Evolutionary conservation across 1,140 invertebrate genomes (phyloP), one percentile per base, ranked within the genome.

Genomic region (Euwallacea fornicatus): DNA sequence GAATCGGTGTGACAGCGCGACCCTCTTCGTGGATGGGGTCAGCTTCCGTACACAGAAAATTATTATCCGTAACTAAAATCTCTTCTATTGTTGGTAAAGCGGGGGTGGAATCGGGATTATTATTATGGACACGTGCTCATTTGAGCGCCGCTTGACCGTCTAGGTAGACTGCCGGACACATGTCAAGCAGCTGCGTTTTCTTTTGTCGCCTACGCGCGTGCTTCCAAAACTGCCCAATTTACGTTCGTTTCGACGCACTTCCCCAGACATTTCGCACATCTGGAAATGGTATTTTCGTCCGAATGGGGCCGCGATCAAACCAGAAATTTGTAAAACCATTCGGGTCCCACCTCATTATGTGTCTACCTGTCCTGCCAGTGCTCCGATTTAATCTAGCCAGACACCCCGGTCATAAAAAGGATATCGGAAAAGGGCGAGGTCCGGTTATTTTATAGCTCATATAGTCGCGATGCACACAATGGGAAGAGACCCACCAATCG

Each of bases 41-140:
- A 71, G 69, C 61, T 71, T 71, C 65, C 59, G 43, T 44, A 47
- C 72, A 76, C 73, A 42, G 50, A 55, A 54, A 72, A 70, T 78
- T 76, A 78, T 78, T 78, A 78, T 74, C 78, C 78, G 78, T 73
- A 78, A 78, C 78, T 78, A 78, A 78, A 76, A 78, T 78, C 76
- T 73, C 66, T 73, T 63, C 74, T 65, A 74, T 78, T 77, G 72
- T 76, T 60, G 62, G 42, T 71, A 75, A 75, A 75, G 76, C 76
- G 76, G 78, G 76, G 78, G 78, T 74, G 75, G 75, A 70, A 71
- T 66, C 64, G 66, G 68, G 71, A 69, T 69, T 60, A 70, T 73
- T 69, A 72, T 71, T 59, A 62, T 21, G 44, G 71, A 64, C 72
- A 72, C 72, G 72, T 74, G 67, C 59, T 62, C 59, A 62, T 69